phyloP scores from a whole-genome alignment of 2,113 vertebrate species.

The Aegithalos caudatus region DNA sequence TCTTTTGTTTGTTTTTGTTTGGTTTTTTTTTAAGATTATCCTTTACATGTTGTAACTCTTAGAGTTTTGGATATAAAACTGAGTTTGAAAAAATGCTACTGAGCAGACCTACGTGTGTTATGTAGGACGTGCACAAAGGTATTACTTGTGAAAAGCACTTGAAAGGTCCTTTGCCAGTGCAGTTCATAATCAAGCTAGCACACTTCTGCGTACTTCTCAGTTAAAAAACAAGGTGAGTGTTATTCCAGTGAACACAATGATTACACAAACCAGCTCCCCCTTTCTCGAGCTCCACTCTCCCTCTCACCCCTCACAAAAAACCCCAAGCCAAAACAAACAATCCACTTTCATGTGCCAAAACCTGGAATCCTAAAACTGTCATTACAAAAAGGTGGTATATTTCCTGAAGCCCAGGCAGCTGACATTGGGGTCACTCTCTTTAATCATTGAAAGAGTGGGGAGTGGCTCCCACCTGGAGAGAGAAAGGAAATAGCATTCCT shows the following conservation, averaged over 20 bases:
- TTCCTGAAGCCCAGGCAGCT: not conserved
- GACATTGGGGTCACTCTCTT: not conserved
- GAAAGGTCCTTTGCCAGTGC: not conserved
- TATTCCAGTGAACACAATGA: not conserved
- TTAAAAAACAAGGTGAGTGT: not conserved
- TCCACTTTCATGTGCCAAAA: not conserved
- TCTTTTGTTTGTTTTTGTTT: not conserved
- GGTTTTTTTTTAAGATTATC: not conserved
- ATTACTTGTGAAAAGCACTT: not conserved
- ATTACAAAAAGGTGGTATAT: not conserved
- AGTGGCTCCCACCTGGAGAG: slow-evolving; percentile 21
- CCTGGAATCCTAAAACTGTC: not conserved
- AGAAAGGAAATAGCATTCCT: slow-evolving; percentile 20
- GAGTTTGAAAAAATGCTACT: not conserved
- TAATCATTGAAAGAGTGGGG: not conserved
- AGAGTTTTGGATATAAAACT: not conserved
- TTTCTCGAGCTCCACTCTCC: not conserved
- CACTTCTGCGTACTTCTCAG: not conserved
- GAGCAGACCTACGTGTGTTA: not conserved
- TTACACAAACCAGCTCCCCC: not conserved
- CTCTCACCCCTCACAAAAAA: accelerated
- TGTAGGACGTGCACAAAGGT: not conserved
- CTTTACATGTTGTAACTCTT: not conserved
- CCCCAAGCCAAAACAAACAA: not conserved
- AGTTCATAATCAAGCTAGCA: not conserved